phyloP scores from a whole-genome alignment of 2,888 invertebrate genomes.

The Anticlea derivata region DNA sequence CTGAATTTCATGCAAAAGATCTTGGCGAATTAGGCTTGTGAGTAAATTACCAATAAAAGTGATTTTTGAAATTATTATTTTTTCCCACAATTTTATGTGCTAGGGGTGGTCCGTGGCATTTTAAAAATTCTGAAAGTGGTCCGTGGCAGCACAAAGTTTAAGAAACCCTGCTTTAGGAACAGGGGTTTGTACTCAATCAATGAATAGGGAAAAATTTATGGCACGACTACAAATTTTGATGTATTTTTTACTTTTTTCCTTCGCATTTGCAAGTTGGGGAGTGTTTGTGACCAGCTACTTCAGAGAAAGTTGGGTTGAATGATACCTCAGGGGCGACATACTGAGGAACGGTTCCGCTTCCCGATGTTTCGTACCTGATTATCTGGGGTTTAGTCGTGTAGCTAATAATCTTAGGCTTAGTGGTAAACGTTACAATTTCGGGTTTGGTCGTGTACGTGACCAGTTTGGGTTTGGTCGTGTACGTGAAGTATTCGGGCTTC shows the following conservation, averaged over 20 bases:
- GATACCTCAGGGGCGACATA: conserved; percentile 66
- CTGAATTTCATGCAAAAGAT: too few species aligned
- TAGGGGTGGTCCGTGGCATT: too few species aligned
- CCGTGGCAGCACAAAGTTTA: too few species aligned
- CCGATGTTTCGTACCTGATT: conserved; percentile 70
- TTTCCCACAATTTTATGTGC: too few species aligned
- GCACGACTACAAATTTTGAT: conserved; percentile 51
- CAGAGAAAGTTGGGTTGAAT: conserved; percentile 63
- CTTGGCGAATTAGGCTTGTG: too few species aligned
- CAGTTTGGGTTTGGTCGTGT: conserved; percentile 59
- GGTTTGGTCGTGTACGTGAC: conserved; percentile 58
- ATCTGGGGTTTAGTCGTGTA: conserved; percentile 63
- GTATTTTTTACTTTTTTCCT: conserved; percentile 57
- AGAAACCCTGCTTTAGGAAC: too few species aligned
- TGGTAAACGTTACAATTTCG: conserved; percentile 48
- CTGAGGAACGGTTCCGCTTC: conserved; percentile 68
- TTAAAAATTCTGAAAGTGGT: too few species aligned
- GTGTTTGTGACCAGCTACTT: conserved; percentile 63
- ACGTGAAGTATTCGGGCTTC: conserved; percentile 61
- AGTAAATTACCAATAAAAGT: too few species aligned
- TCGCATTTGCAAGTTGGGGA: conserved; percentile 72
- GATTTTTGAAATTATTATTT: too few species aligned
- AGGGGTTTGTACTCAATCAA: conserved; percentile 46
- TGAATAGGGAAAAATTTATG: conserved; percentile 49
- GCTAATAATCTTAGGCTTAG: conserved; percentile 53